A percentile compares a stretch with the other conserved stretches of the same genome.
Evolutionary conservation across 2,888 invertebrate species (phyloP).

Genomic region (Andrena dorsata): DNA sequence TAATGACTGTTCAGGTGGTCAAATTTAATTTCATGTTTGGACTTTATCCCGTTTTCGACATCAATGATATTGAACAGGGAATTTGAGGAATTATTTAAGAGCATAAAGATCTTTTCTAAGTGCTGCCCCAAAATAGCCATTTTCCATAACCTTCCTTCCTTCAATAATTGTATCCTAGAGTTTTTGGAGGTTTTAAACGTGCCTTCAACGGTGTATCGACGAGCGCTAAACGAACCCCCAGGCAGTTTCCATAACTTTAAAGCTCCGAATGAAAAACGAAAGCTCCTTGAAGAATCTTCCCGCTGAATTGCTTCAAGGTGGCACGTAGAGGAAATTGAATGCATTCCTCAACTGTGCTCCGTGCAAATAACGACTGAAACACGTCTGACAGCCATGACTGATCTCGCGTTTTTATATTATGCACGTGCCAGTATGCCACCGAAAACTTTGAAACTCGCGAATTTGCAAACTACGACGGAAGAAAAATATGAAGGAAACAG

Average conservation of each 20-base stretch:
- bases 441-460: constrained; percentile 14
- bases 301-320: constrained; percentile 39
- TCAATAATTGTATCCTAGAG: constrained; percentile 27
- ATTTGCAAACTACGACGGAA: not conserved
- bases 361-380: constrained; percentile 54
- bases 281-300: constrained; percentile 53
- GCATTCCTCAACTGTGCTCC: constrained; percentile 50
- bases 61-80: no score
- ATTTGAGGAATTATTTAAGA: no score
- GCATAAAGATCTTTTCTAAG: no score
- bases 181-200: constrained; percentile 20
- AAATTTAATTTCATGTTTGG: no score
- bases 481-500: not conserved
- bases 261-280: constrained; percentile 57
- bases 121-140: no score
- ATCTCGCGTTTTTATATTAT: constrained; percentile 44
- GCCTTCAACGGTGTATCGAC: constrained; percentile 36
- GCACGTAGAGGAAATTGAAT: constrained; percentile 60
- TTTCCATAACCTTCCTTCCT: no score
- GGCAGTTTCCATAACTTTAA: constrained; percentile 49
- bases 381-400: constrained; percentile 36
- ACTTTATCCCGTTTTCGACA: no score
- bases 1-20: no score
- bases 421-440: not conserved
- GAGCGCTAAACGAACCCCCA: constrained; percentile 37